A percentile compares a stretch with the other conserved stretches of the same genome.
Conservation (phyloP, 2,888 invertebrate genomes). For the Horisme vitalbata region DNA sequence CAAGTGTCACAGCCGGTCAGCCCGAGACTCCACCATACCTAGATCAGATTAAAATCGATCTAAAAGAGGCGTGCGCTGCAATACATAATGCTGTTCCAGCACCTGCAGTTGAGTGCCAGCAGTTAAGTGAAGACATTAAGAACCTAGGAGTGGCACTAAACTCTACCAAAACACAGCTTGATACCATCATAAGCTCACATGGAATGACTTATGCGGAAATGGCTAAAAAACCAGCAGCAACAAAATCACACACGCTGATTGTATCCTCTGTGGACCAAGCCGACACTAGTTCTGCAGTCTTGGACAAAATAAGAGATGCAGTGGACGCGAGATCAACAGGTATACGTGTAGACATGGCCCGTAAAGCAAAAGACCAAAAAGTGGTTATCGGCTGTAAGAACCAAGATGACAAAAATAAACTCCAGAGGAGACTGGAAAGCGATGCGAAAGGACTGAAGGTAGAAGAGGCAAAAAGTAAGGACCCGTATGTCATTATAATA, state of each 20-base stretch:
- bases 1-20: not conserved
- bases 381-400: slow-evolving; percentile 6
- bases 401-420: not conserved
- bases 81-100: too few species aligned
- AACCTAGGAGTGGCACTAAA: too few species aligned
- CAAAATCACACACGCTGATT: slow-evolving; percentile 5
- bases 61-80: too few species aligned
- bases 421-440: not conserved
- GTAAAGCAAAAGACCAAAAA: slow-evolving; percentile 12
- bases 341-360: slow-evolving; percentile 1
- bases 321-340: slow-evolving; percentile 1
- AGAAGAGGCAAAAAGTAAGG: slow-evolving; percentile 7
- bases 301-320: not conserved
- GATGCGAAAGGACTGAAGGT: not conserved
- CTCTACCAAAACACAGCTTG: too few species aligned
- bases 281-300: slow-evolving; percentile 9
- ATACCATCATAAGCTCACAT: too few species aligned
- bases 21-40: not conserved
- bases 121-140: too few species aligned
- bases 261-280: slow-evolving; percentile 3
- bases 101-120: too few species aligned
- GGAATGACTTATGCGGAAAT: too few species aligned
- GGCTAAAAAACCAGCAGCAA: too few species aligned
- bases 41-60: too few species aligned
- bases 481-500: slow-evolving; percentile 8